These are phyloP conservation scores for Melanocharis versteri DNA, from an alignment of 2,113 vertebrate genomes.

Conservation along the genomic window DNA sequence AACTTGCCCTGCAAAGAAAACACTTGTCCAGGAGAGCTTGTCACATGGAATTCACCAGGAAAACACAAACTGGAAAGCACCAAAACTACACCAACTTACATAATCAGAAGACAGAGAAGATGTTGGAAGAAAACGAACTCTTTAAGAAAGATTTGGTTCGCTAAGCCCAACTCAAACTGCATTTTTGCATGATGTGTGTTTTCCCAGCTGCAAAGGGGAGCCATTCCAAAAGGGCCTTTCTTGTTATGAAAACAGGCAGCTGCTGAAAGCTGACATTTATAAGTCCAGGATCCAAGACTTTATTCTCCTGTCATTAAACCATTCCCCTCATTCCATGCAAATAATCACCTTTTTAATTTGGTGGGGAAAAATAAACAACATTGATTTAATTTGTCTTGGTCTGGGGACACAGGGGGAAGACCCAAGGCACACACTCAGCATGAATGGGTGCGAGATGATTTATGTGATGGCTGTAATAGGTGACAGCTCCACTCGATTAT, in stretches of 20 bases:
- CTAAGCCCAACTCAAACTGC: background rate
- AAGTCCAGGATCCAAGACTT: background rate
- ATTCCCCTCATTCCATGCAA: background rate
- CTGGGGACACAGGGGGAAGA: background rate
- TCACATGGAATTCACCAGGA: background rate
- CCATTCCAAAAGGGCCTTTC: background rate
- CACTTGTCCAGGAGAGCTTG: background rate
- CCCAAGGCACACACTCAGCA: background rate
- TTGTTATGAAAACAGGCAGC: background rate
- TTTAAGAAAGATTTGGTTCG: background rate
- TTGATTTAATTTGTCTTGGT: background rate
- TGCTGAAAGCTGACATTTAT: conserved; percentile 3
- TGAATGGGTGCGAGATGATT: background rate
- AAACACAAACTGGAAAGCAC: background rate
- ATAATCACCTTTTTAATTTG: background rate
- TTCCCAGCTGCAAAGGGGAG: background rate
- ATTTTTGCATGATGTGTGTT: background rate
- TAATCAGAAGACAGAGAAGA: background rate
- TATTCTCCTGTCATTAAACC: background rate
- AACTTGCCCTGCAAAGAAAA: background rate
- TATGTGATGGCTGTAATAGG: background rate
- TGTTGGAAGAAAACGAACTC: background rate
- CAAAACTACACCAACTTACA: background rate
- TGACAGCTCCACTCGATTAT: background rate
- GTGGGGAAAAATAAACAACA: background rate